A percentile compares a stretch with the other conserved stretches of the same genome.
phyloP scores from a whole-genome alignment of 2,888 invertebrate species.

The Caenorhabditis becei region DNA sequence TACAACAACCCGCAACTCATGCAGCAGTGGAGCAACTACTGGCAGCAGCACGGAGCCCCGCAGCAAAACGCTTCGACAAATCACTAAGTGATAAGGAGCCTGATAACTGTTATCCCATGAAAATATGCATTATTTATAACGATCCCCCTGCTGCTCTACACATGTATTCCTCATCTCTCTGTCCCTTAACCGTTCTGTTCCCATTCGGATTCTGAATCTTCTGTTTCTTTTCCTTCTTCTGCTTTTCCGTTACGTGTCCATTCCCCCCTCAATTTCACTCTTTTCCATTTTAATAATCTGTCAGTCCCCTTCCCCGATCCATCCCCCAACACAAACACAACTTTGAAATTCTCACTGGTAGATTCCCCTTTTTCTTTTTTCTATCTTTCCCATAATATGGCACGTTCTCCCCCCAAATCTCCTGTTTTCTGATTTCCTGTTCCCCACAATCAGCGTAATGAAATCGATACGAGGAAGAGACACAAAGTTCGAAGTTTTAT shows the following conservation, averaged over 20 bases:
- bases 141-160: neutral
- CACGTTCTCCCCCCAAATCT: slow-evolving; percentile 19
- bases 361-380: slow-evolving; percentile 14
- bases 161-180: slow-evolving; percentile 48
- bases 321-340: neutral
- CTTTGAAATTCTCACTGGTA: slow-evolving; percentile 28
- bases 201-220: neutral
- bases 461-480: slow-evolving; percentile 15
- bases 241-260: slow-evolving; percentile 46
- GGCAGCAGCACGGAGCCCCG: slow-evolving; percentile 57
- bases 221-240: slow-evolving; percentile 9
- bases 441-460: slow-evolving; percentile 30
- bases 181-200: neutral
- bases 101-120: neutral
- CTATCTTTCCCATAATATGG: slow-evolving; percentile 19
- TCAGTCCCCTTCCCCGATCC: neutral
- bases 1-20: slow-evolving; percentile 76
- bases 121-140: neutral
- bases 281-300: neutral
- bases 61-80: slow-evolving; percentile 41
- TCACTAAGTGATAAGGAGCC: neutral
- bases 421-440: slow-evolving; percentile 14
- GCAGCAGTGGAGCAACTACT: slow-evolving; percentile 72
- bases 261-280: slow-evolving; percentile 19
- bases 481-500: neutral